phyloP scores from a whole-genome alignment of 2,113 vertebrate genomes.

The Trogon melanurus region DNA sequence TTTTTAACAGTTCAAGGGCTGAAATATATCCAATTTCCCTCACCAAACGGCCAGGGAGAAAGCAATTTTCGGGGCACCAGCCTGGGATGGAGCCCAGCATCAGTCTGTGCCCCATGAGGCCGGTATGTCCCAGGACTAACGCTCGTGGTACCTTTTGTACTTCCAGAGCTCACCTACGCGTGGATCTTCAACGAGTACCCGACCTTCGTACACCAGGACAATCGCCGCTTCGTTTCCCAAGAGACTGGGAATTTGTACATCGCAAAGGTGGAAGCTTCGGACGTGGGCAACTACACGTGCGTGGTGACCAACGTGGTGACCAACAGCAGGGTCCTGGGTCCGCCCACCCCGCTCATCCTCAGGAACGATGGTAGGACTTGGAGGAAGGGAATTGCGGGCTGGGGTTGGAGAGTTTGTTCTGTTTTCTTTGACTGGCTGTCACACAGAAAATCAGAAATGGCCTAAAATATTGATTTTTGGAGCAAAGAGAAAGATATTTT shows the following conservation, averaged over 20 bases:
- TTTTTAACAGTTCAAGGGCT: accelerated
- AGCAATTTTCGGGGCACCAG: background rate
- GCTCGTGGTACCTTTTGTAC: background rate
- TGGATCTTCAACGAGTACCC: conserved; percentile 99
- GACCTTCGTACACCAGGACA: conserved; percentile 91
- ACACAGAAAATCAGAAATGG: background rate
- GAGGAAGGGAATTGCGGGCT: background rate
- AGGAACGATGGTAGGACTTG: conserved; percentile 89
- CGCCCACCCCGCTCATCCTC: conserved; percentile 90
- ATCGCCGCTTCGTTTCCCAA: conserved; percentile 93
- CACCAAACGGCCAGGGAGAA: background rate
- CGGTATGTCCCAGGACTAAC: background rate
- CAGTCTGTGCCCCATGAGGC: accelerated
- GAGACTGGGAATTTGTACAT: conserved; percentile 96
- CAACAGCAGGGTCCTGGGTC: conserved; percentile 88
- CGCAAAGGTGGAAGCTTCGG: conserved; percentile 92
- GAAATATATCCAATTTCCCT: accelerated
- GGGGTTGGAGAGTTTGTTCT: accelerated
- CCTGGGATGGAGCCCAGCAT: background rate
- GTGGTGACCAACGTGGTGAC: conserved; percentile 94
- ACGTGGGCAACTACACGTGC: conserved; percentile 96
- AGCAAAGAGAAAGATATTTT: background rate
- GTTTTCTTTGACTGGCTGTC: background rate
- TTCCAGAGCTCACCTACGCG: conserved; percentile 91
- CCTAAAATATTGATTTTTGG: accelerated